Percentiles rank a stretch among this genome's conserved stretches.
These are phyloP conservation scores for Criorhina ranunculi DNA, from an alignment of 2,888 invertebrate species.

Conservation along the genomic window DNA sequence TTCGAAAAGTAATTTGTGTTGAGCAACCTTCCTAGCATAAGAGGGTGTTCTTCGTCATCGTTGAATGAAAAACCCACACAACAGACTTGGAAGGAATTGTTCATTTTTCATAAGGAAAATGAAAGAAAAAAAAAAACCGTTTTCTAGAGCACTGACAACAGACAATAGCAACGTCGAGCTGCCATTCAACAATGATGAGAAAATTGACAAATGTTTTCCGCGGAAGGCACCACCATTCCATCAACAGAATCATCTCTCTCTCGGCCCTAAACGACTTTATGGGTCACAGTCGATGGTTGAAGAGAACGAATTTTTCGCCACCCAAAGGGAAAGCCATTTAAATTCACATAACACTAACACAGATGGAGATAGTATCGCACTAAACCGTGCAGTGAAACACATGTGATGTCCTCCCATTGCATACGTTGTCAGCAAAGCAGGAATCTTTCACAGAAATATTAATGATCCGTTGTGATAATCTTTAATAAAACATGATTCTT, in stretches of 20 bases:
- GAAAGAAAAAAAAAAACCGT: conserved; percentile 25
- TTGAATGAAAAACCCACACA: conserved; percentile 18
- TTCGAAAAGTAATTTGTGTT: conserved; percentile 74
- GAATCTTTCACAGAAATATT: conserved; percentile 73
- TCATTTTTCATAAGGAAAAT: conserved; percentile 67
- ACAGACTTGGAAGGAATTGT: conserved; percentile 17
- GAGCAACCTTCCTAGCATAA: conserved; percentile 40
- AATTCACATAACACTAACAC: conserved; percentile 8
- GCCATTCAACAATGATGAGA: conserved; percentile 69
- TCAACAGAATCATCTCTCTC: conserved; percentile 1
- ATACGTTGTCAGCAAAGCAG: conserved; percentile 21
- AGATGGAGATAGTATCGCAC: background rate
- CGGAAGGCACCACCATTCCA: conserved; percentile 40
- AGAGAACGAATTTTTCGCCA: background rate
- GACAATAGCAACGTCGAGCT: conserved; percentile 51
- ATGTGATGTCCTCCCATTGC: conserved; percentile 5
- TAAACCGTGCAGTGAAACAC: conserved; percentile 14
- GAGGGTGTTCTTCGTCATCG: conserved; percentile 15
- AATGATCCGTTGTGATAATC: conserved; percentile 74
- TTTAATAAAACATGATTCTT: conserved; percentile 65
- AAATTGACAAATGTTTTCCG: conserved; percentile 75
- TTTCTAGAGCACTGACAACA: conserved; percentile 53
- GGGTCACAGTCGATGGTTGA: conserved; percentile 54
- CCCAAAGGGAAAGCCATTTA: conserved; percentile 15
- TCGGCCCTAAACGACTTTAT: conserved; percentile 33